Evolutionary conservation across 2,888 invertebrate species (phyloP), one percentile per base, ranked within the genome.

Genomic region (Leptothorax acervorum): DNA sequence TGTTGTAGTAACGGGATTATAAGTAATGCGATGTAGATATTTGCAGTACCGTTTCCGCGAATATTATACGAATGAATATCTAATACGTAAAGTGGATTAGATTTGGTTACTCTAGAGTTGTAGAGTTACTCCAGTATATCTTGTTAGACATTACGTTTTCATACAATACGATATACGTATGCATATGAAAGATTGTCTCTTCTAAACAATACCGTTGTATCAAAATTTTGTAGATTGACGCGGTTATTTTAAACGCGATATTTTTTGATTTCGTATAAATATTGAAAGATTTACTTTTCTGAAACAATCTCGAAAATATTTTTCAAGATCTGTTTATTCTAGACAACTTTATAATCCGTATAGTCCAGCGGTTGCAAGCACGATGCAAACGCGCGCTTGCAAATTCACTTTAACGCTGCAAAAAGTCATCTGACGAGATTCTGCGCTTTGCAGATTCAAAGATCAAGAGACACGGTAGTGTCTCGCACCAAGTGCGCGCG

Each of bases 1-100:
- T 62, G 31, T 62, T 62, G 31, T 35, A 53, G 15, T 73, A 62
- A 78, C 60, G 48, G 73, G 73, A 81, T 81, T 62, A 73, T 28
- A 23, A 79, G 35, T 60, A 71, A 79, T 71, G 18, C 12, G 28
- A 51, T 60, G 48, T 57, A 48, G 35, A 45, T 71, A 48, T 63
- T 71, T 60, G 48, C 48, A 35, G 23, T 60, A 18, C 23, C 39
- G 71, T 60, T 71, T 65, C 31, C 23, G 48, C 48, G 48, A 71
- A 35, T 35, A 35, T 31, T 48, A 57, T 18, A 12, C 39, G 75
- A 51, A 39, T 51, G 11, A 48, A 74, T 53, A 62, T 23, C 48
- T 63, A 35, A 63, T 63, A 39, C 57, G 23, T 28, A 53, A 79
- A 71, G 35, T 35, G 57, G 3, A 60, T 71, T 71, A 71, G 57